Base-by-base conservation (phyloP, 2,888 invertebrate species). In the Podabrus alpinus region DNA sequence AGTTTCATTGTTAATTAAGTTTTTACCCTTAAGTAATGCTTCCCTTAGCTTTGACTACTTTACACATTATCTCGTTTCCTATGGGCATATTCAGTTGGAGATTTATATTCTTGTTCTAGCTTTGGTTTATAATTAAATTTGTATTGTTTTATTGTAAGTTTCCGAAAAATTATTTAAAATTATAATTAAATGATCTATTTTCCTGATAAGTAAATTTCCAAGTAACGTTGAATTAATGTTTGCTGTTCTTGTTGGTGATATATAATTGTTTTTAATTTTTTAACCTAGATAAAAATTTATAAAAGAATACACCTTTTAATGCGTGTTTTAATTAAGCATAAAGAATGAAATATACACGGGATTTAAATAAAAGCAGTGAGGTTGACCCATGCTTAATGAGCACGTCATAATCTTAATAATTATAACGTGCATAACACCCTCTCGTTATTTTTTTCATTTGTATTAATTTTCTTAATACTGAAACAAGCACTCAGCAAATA, bases 321-420 rank as follows among this genome's bases (percentile, higher is more conserved):
- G 69, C 69, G 68, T 69, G 71, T 75, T 75, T 75, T 75, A 75
- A 75, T 75, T 75, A 75, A 75, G 68, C 74, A 75, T 75, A 72
- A 75, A 75, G 68, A 75, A 71, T 75, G 69, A 75, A 72, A 75
- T 75, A 71, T 72, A 71, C 64, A 66, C 29, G 71, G 66, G 74
- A 75, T 75, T 75, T 72, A 75, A 75, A 72, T 75, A 75, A 74
- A 71, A 75, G 71, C 71, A 72, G 59, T 64, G 64, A 71, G 74
- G 74, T 68, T 75, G 74, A 75, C 74, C 74, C 74, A 72, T 75
- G 68, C 74, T 71, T 75, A 75, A 75, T 66, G 74, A 75, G 74
- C 71, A 72, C 74, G 71, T 69, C 71, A 71, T 75, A 75, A 72
- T 71, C 71, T 72, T 75, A 75, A 71, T 71, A 71, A n/a, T 4